Evolutionary conservation across 2,113 vertebrate genomes (phyloP).

Genomic region (Eulemur macaco): DNA sequence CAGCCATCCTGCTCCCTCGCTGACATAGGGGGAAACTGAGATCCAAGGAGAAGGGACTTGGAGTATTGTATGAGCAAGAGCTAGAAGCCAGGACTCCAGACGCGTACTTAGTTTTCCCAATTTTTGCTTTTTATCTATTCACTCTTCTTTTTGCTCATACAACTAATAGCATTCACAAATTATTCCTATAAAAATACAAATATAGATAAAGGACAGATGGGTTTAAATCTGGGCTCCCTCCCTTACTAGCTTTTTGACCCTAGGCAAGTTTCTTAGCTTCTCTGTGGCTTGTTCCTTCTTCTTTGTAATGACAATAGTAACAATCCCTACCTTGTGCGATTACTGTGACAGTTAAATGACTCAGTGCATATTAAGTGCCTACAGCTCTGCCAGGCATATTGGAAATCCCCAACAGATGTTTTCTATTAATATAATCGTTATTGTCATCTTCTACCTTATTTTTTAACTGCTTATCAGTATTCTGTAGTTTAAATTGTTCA

Average conservation of each 20-base stretch:
- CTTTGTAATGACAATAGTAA: neutral
- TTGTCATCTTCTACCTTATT: neutral
- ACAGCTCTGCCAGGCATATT: neutral
- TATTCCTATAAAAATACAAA: neutral
- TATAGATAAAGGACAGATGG: neutral
- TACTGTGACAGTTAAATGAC: neutral
- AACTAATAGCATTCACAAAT: neutral
- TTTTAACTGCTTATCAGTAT: neutral
- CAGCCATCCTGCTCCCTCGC: neutral
- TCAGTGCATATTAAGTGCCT: neutral
- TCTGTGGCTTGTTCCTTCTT: neutral
- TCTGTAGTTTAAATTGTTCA: neutral
- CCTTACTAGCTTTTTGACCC: neutral
- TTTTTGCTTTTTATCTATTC: neutral
- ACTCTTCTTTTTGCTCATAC: neutral
- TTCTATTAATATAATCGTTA: neutral
- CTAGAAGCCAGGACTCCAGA: neutral
- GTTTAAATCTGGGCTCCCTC: neutral
- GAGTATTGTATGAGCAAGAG: neutral
- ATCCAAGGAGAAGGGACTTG: neutral
- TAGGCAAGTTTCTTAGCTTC: neutral
- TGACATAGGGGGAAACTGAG: neutral
- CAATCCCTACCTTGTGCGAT: neutral
- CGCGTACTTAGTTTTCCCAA: neutral
- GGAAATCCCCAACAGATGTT: neutral